A percentile compares a stretch with the other conserved stretches of the same genome.
phyloP scores from a whole-genome alignment of 2,888 invertebrate species.

The Rotaria sp. region DNA sequence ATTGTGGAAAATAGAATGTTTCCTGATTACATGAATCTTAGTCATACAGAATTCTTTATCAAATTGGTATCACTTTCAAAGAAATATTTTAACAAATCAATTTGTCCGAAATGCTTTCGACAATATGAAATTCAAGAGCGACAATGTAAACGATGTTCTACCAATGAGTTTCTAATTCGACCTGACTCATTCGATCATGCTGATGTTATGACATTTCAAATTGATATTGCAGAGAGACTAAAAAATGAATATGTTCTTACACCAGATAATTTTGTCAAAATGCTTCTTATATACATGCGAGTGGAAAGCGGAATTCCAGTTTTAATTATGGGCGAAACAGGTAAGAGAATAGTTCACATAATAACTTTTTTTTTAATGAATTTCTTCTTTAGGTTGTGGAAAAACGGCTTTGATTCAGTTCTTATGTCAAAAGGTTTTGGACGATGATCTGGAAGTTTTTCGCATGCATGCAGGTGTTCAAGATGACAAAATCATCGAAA shows the following conservation, averaged over 20 bases:
- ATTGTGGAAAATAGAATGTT: not conserved
- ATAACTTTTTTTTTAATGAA: too few relatives aligned
- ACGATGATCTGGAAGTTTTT: conserved; percentile 42
- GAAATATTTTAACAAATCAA: too few relatives aligned
- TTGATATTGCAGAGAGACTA: not conserved
- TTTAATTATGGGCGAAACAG: conserved; percentile 53
- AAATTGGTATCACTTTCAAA: too few relatives aligned
- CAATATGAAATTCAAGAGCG: conserved; percentile 46
- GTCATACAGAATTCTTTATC: too few relatives aligned
- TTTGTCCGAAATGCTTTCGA: too few relatives aligned
- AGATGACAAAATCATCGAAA: conserved; percentile 46
- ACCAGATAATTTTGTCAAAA: conserved; percentile 52
- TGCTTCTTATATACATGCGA: conserved; percentile 51
- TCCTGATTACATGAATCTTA: too few relatives aligned
- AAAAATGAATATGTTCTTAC: conserved; percentile 47
- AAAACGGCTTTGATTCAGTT: conserved; percentile 52
- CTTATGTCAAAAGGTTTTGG: conserved; percentile 48
- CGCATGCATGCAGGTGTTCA: conserved; percentile 50
- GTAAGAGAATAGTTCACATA: too few relatives aligned
- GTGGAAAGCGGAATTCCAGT: conserved; percentile 52
- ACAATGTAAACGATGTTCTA: conserved; percentile 26
- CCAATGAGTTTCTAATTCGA: not conserved
- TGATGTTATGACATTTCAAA: not conserved
- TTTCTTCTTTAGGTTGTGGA: conserved; percentile 45
- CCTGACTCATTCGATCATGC: not conserved